These are phyloP conservation scores for Leptinotarsa juncta DNA, from an alignment of 2,888 invertebrate species.

Conservation along the genomic window DNA sequence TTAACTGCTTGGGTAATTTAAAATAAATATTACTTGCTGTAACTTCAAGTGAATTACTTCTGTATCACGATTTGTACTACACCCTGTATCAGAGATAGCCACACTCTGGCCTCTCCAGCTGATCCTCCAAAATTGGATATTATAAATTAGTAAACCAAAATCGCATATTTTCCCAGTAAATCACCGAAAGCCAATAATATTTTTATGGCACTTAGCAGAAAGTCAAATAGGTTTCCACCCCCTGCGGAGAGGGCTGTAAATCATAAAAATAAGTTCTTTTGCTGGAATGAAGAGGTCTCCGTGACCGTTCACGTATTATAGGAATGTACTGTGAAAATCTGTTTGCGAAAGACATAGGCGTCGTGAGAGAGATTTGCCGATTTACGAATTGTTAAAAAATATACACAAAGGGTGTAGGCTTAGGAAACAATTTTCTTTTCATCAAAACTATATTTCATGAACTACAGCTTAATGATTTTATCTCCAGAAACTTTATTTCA, in stretches of 20 bases:
- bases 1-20: too few relatives aligned
- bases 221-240: slow-evolving; percentile 11
- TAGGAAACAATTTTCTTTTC: too few relatives aligned
- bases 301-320: not conserved
- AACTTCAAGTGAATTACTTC: too few relatives aligned
- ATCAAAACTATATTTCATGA: too few relatives aligned
- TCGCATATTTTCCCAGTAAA: slow-evolving; percentile 7
- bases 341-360: not conserved
- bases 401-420: too few relatives aligned
- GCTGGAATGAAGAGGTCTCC: slow-evolving; percentile 11
- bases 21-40: too few relatives aligned
- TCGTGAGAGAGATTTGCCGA: not conserved
- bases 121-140: slow-evolving; percentile 3
- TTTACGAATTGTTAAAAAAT: too few relatives aligned
- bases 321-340: slow-evolving; percentile 6
- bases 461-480: too few relatives aligned
- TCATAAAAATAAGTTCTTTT: slow-evolving; percentile 12
- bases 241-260: slow-evolving; percentile 11
- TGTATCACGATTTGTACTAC: too few relatives aligned
- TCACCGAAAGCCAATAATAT: slow-evolving; percentile 12
- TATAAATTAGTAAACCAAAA: slow-evolving; percentile 4
- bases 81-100: too few relatives aligned
- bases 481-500: too few relatives aligned
- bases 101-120: not conserved
- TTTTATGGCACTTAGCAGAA: slow-evolving; percentile 18